Evolutionary conservation across 2,888 invertebrate genomes (phyloP).

Genomic region (Venusia cambrica): DNA sequence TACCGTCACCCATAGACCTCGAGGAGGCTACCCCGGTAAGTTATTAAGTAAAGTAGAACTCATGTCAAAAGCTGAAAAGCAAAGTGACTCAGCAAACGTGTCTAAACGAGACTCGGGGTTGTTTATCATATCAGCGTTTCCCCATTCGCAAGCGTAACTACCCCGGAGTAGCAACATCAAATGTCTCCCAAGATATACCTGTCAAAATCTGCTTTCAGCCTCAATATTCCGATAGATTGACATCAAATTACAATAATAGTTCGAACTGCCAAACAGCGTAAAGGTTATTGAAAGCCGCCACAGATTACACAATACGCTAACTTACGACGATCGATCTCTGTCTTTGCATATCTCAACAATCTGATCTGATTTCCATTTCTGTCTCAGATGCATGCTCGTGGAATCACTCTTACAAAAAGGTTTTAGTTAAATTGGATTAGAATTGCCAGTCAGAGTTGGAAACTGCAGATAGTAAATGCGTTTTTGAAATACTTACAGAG

Average conservation of each 20-base stretch:
- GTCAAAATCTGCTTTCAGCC: no score
- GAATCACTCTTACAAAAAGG: conserved; percentile 14
- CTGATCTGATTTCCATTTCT: conserved; percentile 18
- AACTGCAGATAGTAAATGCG: conserved; percentile 9
- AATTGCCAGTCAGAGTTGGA: conserved; percentile 4
- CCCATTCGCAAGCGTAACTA: no score
- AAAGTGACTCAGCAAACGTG: no score
- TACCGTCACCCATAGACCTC: no score
- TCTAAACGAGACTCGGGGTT: no score
- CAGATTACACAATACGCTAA: conserved; percentile 4
- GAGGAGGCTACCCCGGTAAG: no score
- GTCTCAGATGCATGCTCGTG: conserved; percentile 14
- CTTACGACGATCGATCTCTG: conserved; percentile 12
- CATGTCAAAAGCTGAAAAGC: no score
- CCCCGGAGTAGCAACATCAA: conserved; percentile 1
- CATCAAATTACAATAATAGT: conserved; percentile 9
- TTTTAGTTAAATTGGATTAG: conserved; percentile 18
- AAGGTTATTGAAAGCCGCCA: conserved; percentile 8
- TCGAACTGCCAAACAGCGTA: conserved; percentile 2
- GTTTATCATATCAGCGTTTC: no score
- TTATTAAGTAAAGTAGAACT: no score
- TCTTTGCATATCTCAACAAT: conserved; percentile 20
- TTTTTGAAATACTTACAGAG: no score
- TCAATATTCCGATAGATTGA: neutral
- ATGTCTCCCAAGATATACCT: no score